phyloP scores from a whole-genome alignment of 2,888 invertebrate species.

The Drosophila demipolita region DNA sequence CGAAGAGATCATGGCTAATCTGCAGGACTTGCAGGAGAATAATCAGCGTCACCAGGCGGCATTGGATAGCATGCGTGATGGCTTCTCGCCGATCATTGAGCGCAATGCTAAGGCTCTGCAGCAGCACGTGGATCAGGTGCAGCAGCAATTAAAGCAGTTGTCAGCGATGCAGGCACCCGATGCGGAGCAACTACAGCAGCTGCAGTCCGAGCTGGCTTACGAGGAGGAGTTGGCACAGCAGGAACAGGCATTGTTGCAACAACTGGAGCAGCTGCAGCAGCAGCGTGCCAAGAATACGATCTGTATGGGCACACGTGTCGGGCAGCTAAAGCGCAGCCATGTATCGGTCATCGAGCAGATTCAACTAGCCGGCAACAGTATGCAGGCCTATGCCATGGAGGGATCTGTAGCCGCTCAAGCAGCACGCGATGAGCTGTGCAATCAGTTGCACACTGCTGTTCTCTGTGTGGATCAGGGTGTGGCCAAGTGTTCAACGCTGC shows the following conservation, averaged over 20 bases:
- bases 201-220: constrained; percentile 54
- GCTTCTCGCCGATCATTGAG: constrained; percentile 57
- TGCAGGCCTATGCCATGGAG: constrained; percentile 44
- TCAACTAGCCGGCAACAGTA: constrained; percentile 28
- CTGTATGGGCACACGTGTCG: constrained; percentile 61
- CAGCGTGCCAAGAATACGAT: constrained; percentile 77
- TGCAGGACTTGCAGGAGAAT: constrained; percentile 59
- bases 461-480: constrained; percentile 60
- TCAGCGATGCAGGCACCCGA: constrained; percentile 52
- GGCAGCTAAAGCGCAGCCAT: constrained; percentile 67
- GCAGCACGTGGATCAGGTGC: constrained; percentile 59
- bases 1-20: constrained; percentile 65
- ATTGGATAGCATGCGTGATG: constrained; percentile 65
- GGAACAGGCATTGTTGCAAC: constrained; percentile 73
- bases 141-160: constrained; percentile 60
- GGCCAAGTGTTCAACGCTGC: constrained; percentile 65
- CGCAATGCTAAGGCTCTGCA: constrained; percentile 47
- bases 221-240: constrained; percentile 66
- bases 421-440: constrained; percentile 41
- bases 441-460: constrained; percentile 47
- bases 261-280: constrained; percentile 84
- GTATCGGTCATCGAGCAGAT: constrained; percentile 28
- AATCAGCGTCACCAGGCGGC: constrained; percentile 72
- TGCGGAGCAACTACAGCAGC: constrained; percentile 54
- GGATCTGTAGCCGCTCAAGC: constrained; percentile 40